Evolutionary conservation across 2,888 invertebrate species (phyloP), one percentile per base, ranked within the genome.

Genomic region (Napeogenes sylphis): DNA sequence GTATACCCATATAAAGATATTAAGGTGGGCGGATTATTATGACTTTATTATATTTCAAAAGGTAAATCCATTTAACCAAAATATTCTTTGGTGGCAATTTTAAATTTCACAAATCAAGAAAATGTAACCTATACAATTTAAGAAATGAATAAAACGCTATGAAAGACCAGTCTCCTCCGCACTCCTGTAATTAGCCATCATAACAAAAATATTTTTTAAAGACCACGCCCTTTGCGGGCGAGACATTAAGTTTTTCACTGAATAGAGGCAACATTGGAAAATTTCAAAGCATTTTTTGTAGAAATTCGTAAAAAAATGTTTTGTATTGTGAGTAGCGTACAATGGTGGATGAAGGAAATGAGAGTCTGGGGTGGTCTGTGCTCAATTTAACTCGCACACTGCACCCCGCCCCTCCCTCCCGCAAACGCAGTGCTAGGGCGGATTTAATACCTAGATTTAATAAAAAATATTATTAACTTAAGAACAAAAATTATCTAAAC

Each of bases 261-360:
- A 89, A 89, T 85, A 78, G 86, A 86, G 78, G 84, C 84, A 86
- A 88, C 86, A 90, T 90, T 89, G 88, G 87, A 84, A 88, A 87
- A 87, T 86, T 87, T 88, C 87, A 87, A 87, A 89, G 87, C 84
- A 81, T 81, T 87, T 88, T 88, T 88, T 85, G 88, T 87, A 79
- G 85, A 85, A 89, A 87, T 88, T 87, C 82, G 83, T 84, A 85
- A 79, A 77, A 86, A 88, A 88, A 87, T 89, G 87, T 89, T 90
- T 88, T 88, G 89, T 88, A 89, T 90, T 90, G 89, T 89, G 87
- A 86, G 82, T 83, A 82, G 83, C 79, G 82, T 79, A 90, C 90
- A 90, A 90, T 90, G 81, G 85, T 77, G 79, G 84, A 80, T 82
- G 82, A 83, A 89, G 89, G 89, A 90, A 90, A 90, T 88, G 88